Percentiles rank a stretch among this genome's conserved stretches.
Conservation (phyloP, 2,888 invertebrate species). For the Yponomeuta sedellus region DNA sequence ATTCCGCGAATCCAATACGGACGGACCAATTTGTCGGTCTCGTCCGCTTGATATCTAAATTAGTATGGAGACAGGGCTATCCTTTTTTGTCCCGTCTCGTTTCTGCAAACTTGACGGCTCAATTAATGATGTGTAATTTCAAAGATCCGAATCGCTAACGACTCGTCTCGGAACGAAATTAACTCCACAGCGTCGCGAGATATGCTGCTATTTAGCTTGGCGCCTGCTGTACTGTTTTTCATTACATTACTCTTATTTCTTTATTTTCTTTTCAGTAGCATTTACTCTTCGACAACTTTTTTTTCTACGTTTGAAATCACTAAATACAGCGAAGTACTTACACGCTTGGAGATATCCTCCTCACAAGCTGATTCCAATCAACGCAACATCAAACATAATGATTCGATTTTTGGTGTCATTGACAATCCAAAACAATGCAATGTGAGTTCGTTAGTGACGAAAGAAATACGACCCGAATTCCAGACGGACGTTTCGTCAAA, state of each 20-base stretch:
- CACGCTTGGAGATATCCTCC: neutral
- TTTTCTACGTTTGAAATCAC: neutral
- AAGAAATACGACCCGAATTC: neutral
- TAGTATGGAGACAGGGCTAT: conserved; percentile 63
- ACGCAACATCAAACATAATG: neutral
- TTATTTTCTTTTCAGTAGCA: neutral
- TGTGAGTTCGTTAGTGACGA: neutral
- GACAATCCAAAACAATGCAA: conserved; percentile 5
- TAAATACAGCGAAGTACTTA: neutral
- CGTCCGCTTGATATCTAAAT: conserved; percentile 69
- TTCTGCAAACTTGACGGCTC: conserved; percentile 57
- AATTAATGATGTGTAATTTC: conserved; percentile 68
- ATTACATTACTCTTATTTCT: neutral
- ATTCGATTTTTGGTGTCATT: neutral
- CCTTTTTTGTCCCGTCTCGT: conserved; percentile 37
- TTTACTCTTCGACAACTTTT: neutral
- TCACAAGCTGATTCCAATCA: no score
- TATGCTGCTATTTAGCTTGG: conserved; percentile 18
- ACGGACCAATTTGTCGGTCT: conserved; percentile 67
- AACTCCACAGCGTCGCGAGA: conserved; percentile 19
- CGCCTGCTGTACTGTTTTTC: neutral
- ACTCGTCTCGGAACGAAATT: conserved; percentile 42
- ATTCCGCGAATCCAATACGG: conserved; percentile 59
- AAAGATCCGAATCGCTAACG: conserved; percentile 59
- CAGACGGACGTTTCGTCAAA: conserved; percentile 30